A percentile compares a stretch with the other conserved stretches of the same genome.
phyloP scores from a whole-genome alignment of 1,140 invertebrate genomes.

The Drosophila fuyamai region DNA sequence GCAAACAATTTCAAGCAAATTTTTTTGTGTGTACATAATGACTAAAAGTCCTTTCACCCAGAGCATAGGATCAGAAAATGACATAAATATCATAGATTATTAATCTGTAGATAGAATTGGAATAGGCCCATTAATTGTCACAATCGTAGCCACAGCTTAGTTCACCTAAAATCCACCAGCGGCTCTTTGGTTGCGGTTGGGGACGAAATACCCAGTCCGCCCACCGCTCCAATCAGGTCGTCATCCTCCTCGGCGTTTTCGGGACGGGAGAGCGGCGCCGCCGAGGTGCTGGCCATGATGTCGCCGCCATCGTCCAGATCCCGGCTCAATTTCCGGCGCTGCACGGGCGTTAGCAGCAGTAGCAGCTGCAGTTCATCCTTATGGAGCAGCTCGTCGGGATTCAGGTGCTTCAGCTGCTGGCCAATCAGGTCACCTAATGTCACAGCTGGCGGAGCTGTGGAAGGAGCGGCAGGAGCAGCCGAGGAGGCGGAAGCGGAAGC shows the following conservation, averaged over 20 bases:
- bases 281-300: conserved; percentile 27
- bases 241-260: conserved; percentile 55
- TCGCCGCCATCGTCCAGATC: conserved; percentile 35
- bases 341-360: conserved; percentile 49
- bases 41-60: not conserved
- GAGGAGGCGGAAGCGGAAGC: conserved; percentile 9
- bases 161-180: conserved; percentile 57
- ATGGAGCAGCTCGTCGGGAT: conserved; percentile 47
- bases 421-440: conserved; percentile 60
- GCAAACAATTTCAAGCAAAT: too few species aligned
- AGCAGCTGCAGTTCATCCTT: conserved; percentile 68
- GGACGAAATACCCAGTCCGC: conserved; percentile 49
- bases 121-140: not conserved
- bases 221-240: conserved; percentile 59
- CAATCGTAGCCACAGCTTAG: conserved; percentile 3
- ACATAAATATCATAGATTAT: not conserved
- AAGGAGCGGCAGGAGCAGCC: conserved; percentile 10
- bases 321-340: conserved; percentile 31
- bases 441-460: conserved; percentile 16
- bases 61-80: too few species aligned
- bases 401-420: conserved; percentile 59
- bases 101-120: not conserved
- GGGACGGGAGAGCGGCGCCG: conserved; percentile 52
- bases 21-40: not conserved
- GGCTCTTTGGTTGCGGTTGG: conserved; percentile 47